Percentiles rank a stretch among this genome's conserved stretches.
phyloP scores from a whole-genome alignment of 2,888 invertebrate species.

The Gymnocheta viridis region DNA sequence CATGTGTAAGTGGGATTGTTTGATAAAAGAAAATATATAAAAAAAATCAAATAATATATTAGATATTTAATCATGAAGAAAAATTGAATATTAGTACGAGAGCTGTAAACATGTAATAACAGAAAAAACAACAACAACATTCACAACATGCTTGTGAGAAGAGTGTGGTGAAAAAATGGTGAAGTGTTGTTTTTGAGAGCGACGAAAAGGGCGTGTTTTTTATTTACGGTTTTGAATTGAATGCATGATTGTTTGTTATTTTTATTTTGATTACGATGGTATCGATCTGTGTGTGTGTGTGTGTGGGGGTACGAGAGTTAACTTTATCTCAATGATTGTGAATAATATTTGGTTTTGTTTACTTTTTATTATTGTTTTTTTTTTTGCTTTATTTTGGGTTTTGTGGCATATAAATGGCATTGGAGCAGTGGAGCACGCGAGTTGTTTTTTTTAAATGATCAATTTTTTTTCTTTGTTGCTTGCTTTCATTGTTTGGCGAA shows the following conservation, averaged over 20 bases:
- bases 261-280: not conserved
- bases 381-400: too few species aligned
- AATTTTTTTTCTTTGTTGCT: constrained; percentile 15
- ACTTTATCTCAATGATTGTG: not conserved
- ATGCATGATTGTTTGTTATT: constrained; percentile 18
- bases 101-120: not conserved
- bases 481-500: constrained; percentile 28
- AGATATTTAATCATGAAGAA: constrained; percentile 13
- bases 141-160: not conserved
- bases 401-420: constrained; percentile 51
- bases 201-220: constrained; percentile 51
- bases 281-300: not conserved
- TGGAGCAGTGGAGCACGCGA: constrained; percentile 67
- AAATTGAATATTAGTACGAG: not conserved
- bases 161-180: not conserved
- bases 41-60: constrained; percentile 3
- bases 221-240: constrained; percentile 38
- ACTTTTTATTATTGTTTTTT: too few species aligned
- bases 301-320: not conserved
- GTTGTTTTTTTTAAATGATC: not conserved
- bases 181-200: not conserved
- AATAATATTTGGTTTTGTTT: constrained; percentile 13
- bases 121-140: not conserved
- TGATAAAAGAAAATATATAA: not conserved
- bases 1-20: not conserved